Percentiles rank a stretch among this genome's conserved stretches.
These are phyloP conservation scores for Eurystomus gularis DNA, from an alignment of 2,113 vertebrate species.

Conservation along the genomic window DNA sequence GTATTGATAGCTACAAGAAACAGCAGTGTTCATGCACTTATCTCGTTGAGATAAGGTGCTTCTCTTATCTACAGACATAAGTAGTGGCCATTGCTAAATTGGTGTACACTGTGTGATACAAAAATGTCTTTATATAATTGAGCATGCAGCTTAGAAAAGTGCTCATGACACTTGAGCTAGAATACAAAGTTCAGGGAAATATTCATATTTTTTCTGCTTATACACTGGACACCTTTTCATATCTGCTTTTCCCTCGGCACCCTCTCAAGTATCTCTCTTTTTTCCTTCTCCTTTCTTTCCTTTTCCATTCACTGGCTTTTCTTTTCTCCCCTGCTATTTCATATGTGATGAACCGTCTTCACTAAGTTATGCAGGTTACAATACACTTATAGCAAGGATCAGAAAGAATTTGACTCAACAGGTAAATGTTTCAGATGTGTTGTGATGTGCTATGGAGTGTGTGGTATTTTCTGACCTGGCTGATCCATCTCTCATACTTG, in stretches of 20 bases:
- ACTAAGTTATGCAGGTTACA: not conserved
- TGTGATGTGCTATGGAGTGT: not conserved
- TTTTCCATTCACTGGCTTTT: not conserved
- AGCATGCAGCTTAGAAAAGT: not conserved
- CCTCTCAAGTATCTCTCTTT: not conserved
- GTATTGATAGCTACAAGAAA: not conserved
- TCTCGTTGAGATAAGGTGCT: not conserved
- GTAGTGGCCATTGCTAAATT: not conserved
- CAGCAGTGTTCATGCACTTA: not conserved
- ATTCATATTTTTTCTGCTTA: not conserved
- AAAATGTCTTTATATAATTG: not conserved
- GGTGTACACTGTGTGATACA: not conserved
- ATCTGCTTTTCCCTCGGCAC: not conserved
- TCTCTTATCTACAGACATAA: not conserved
- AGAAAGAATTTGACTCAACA: not conserved
- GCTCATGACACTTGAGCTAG: not conserved
- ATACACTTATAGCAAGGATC: not conserved
- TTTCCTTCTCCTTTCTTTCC: not conserved
- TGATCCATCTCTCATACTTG: not conserved
- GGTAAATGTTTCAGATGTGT: not conserved
- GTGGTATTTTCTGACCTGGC: not conserved
- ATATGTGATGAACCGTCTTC: not conserved
- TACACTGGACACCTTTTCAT: not conserved
- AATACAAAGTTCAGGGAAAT: not conserved
- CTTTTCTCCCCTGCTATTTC: not conserved